Percentiles rank a stretch among this genome's conserved stretches.
These are phyloP conservation scores for Gymnodraco acuticeps DNA, from an alignment of 2,797 vertebrate genomes.

Conservation along the genomic window DNA sequence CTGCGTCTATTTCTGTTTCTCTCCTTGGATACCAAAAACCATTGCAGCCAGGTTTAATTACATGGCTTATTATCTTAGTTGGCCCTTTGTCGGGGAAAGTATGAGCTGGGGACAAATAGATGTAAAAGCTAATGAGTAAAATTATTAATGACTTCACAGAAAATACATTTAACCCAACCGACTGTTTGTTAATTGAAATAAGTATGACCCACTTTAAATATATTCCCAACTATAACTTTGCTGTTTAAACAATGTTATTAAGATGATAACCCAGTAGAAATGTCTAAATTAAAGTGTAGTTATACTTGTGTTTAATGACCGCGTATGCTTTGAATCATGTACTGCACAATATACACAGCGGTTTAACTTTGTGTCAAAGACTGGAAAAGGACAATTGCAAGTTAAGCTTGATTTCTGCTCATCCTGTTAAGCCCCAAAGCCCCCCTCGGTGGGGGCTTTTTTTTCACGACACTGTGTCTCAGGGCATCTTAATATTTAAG, in stretches of 20 bases:
- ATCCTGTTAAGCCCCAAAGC: neutral
- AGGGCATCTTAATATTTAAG: no score
- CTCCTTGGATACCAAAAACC: constrained; percentile 55
- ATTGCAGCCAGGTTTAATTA: constrained; percentile 73
- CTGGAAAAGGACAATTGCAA: neutral
- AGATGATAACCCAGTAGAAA: no score
- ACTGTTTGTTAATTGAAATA: constrained; percentile 41
- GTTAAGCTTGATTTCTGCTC: constrained; percentile 23
- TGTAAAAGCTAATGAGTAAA: constrained; percentile 57
- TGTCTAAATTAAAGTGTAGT: no score
- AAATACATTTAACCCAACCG: constrained; percentile 38
- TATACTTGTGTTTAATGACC: neutral
- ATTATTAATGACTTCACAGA: constrained; percentile 46
- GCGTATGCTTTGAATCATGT: neutral
- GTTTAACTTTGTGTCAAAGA: constrained; percentile 16
- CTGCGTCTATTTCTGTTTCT: constrained; percentile 66
- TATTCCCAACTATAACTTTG: neutral
- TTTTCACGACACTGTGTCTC: no score
- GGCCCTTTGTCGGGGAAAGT: constrained; percentile 56
- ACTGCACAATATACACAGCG: constrained; percentile 1
- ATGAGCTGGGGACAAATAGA: constrained; percentile 58
- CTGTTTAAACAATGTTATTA: no score
- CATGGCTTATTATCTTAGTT: constrained; percentile 60
- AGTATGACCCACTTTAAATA: constrained; percentile 21
- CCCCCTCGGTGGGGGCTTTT: no score